Conservation (phyloP, 92 coral and sea anemone species). For the Virgularia gustaviana region DNA sequence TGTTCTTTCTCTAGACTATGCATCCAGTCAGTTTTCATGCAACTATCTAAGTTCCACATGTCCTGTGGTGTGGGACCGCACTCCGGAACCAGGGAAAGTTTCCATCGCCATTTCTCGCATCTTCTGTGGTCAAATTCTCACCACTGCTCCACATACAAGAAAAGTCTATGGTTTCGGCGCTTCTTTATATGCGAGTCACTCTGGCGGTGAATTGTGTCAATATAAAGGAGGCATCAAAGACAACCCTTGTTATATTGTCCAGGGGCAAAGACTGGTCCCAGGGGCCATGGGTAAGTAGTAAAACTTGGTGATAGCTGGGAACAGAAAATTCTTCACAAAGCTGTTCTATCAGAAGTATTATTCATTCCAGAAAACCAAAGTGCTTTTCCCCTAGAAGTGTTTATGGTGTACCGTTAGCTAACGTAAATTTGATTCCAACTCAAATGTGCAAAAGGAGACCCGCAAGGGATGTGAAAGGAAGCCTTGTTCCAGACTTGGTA, state of each 20-base stretch:
- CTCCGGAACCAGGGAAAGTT: constrained; percentile 3
- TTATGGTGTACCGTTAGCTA: too few species aligned
- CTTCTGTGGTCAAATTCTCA: constrained; percentile 29
- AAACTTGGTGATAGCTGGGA: too few species aligned
- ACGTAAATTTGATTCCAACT: too few species aligned
- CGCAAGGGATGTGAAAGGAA: too few species aligned
- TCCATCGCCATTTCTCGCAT: constrained; percentile 35
- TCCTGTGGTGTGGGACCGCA: constrained; percentile 30
- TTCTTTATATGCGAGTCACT: background rate
- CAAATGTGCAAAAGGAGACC: too few species aligned
- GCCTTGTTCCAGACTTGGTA: too few species aligned
- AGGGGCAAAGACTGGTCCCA: constrained; percentile 34
- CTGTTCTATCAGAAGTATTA: too few species aligned
- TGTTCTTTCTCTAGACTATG: constrained; percentile 11
- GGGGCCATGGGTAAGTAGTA: constrained; percentile 14
- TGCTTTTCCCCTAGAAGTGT: too few species aligned
- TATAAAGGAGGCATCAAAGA: constrained; percentile 36
- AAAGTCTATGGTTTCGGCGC: constrained; percentile 31
- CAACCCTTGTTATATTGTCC: constrained; percentile 15
- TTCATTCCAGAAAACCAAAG: too few species aligned
- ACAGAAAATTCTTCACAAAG: too few species aligned
- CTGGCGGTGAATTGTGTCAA: constrained; percentile 1
- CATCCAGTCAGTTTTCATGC: constrained; percentile 30
- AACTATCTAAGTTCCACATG: constrained; percentile 26
- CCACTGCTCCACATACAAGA: background rate